Evolutionary conservation across 2,113 vertebrate genomes (phyloP).

Genomic region (human): GRCh38 chr1:169027501-169028000

Average conservation of each 20-base stretch:
- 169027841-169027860: background rate
- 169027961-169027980: background rate
- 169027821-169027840: background rate
- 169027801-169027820: background rate
- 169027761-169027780: background rate
- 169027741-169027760: background rate
- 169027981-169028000: background rate
- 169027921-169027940: background rate
- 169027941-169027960: background rate
- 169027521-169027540: background rate
- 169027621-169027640: background rate
- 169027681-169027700: background rate
- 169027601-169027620: background rate
- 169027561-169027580: background rate
- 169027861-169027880: background rate
- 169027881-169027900: background rate
- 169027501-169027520: background rate
- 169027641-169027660: background rate
- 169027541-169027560: background rate
- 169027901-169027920: background rate
- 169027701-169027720: background rate
- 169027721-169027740: background rate
- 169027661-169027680: no score
- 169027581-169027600: background rate
- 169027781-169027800: background rate